Base-by-base conservation (phyloP, 2,113 vertebrate genomes). In the Cyrtonyx montezumae region DNA sequence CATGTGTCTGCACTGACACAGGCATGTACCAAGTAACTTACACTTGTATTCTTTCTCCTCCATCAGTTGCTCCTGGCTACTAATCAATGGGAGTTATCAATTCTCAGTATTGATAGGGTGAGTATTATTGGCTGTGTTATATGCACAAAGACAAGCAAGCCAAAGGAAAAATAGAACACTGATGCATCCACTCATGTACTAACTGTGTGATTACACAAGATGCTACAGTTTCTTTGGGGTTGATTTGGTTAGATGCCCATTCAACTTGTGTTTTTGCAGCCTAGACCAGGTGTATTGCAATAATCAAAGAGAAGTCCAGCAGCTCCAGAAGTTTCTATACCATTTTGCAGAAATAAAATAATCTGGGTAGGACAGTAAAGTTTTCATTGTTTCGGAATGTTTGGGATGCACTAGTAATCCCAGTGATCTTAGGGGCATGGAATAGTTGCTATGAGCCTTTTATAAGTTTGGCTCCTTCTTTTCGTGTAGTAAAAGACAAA, bases 331-430 rank as follows among this genome's bases (percentile, higher is more conserved):
- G 28, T 36, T 79, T 48, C 81, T 74, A 81, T 36, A 90, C 10
- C 40, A 77, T 3, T 2, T 74, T 63, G 81, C 23, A 84, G 28
- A 76, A 86, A 59, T 59, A 87, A 88, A 90, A 89, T 53, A 65
- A 55, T 49, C 81, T 62, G 73, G n/a, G 19, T 40, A 88, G 26
- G 49, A 82, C 13, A 58, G 26, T 40, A 82, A 84, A 5, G 66
- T 84, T 68, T 81, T 84, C 69, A 87, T 84, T 86, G 58, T 75
- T 95, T 75, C 88, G 88, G 86, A 92, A 96, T 87, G 40, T 82
- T 93, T 90, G 86, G n/a, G 53, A 79, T 87, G 69, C 23, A 23
- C 49, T 71, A 77, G 68, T 68, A 87, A 81, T 51, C 15, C 84
- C 90, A 53, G 81, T 68, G 51, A 53, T 61, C 30, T 86, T 90